phyloP scores from a whole-genome alignment of 2,888 invertebrate genomes.

The Sympetrum striolatum region DNA sequence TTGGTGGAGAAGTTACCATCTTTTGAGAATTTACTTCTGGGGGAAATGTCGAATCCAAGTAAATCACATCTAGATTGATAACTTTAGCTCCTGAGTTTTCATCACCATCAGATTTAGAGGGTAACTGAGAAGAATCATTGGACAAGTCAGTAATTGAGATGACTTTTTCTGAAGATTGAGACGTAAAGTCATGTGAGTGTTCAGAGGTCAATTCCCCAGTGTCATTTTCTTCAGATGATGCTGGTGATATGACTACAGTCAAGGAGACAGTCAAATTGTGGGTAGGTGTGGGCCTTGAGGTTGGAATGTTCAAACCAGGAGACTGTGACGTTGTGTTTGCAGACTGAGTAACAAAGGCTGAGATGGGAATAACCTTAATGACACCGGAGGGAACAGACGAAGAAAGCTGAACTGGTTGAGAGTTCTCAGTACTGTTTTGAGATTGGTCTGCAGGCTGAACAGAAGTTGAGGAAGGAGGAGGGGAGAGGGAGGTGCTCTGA shows the following conservation, averaged over 20 bases:
- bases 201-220: not conserved
- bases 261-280: slow-evolving; percentile 24
- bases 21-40: not conserved
- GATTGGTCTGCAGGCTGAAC: not conserved
- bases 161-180: not conserved
- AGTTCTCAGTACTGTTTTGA: not conserved
- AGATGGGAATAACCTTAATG: not conserved
- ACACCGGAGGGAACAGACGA: not conserved
- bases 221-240: slow-evolving; percentile 2
- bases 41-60: not conserved
- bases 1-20: not conserved
- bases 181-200: not conserved
- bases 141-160: not conserved
- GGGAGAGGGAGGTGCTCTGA: not conserved
- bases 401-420: not conserved
- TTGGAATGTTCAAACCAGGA: not conserved
- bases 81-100: not conserved
- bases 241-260: not conserved
- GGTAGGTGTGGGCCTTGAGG: not conserved
- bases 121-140: not conserved
- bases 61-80: slow-evolving; percentile 1
- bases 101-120: not conserved
- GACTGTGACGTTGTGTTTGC: not conserved
- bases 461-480: not conserved
- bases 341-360: not conserved